Evolutionary conservation across 2,888 invertebrate species (phyloP).

Genomic region (Lasius fuliginosus): DNA sequence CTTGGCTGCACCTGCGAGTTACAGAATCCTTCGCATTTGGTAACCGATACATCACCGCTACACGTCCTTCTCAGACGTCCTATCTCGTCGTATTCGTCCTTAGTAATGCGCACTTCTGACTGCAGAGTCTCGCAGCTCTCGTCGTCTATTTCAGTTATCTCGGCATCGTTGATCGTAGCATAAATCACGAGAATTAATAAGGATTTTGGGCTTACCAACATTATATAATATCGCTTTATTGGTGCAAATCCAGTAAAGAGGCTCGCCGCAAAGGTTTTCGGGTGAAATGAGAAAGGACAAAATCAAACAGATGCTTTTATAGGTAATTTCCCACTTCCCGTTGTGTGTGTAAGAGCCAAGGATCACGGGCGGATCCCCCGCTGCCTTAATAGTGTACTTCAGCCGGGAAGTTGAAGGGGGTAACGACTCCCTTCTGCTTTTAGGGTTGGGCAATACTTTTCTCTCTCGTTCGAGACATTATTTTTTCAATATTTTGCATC

Average conservation of each 20-base stretch:
- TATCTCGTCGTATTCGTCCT: conserved; percentile 96
- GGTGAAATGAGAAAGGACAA: conserved; percentile 78
- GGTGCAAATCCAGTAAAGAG: conserved; percentile 42
- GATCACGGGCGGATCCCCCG: conserved; percentile 78
- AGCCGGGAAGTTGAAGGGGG: conserved; percentile 63
- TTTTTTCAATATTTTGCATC: conserved; percentile 77
- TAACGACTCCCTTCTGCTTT: conserved; percentile 68
- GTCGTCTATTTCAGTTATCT: conserved; percentile 86
- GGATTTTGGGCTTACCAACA: conserved; percentile 59
- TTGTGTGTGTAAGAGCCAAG: conserved; percentile 67
- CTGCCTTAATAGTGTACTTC: conserved; percentile 79
- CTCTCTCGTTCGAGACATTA: conserved; percentile 63
- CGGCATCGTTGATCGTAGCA: conserved; percentile 63
- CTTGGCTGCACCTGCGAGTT: conserved; percentile 97
- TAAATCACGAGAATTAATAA: conserved; percentile 54
- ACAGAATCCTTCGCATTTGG: conserved; percentile 97
- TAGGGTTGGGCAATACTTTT: conserved; percentile 58
- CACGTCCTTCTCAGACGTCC: conserved; percentile 95
- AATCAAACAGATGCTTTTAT: conserved; percentile 81
- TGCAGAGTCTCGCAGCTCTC: conserved; percentile 95
- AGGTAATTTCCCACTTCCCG: conserved; percentile 75
- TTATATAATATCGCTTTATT: conserved; percentile 53
- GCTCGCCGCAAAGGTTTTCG: conserved; percentile 47
- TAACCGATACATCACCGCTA: conserved; percentile 95
- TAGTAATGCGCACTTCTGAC: conserved; percentile 95